phyloP scores from a whole-genome alignment of 2,797 vertebrate species.

The Diceros bicornis region DNA sequence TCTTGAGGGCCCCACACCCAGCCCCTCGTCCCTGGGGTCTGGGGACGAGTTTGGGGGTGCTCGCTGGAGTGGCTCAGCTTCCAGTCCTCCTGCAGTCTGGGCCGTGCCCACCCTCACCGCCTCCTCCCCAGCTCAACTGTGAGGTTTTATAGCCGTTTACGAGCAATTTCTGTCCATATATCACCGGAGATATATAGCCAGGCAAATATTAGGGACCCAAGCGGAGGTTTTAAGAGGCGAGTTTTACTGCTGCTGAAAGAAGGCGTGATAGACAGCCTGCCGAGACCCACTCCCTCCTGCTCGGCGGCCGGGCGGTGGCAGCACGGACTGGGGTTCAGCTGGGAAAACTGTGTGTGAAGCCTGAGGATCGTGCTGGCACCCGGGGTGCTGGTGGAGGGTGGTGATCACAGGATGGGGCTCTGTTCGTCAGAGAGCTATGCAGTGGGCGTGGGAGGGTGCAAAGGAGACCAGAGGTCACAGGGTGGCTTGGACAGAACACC shows the following conservation, averaged over 20 bases:
- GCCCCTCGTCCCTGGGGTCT: neutral
- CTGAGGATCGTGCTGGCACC: neutral
- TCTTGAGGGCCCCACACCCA: no score
- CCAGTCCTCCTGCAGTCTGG: neutral
- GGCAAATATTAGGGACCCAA: slow-evolving; percentile 86
- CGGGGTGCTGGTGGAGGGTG: neutral
- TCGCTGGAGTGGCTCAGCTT: neutral
- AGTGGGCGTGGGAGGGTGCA: fast-evolving
- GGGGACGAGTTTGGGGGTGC: neutral
- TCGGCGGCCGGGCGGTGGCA: slow-evolving; percentile 65
- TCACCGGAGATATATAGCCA: slow-evolving; percentile 85
- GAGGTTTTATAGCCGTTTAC: slow-evolving; percentile 84
- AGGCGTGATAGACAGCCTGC: slow-evolving; percentile 76
- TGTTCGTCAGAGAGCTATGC: neutral
- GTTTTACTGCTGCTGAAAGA: slow-evolving; percentile 85
- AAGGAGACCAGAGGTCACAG: neutral
- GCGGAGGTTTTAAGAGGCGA: slow-evolving; percentile 83
- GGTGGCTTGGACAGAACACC: neutral
- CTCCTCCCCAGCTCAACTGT: slow-evolving; percentile 75
- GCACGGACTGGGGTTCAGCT: slow-evolving; percentile 64
- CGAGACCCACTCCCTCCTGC: slow-evolving; percentile 25
- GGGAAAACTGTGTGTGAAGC: neutral
- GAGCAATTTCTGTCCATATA: slow-evolving; percentile 85
- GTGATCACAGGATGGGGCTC: neutral
- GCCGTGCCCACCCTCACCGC: neutral